Evolutionary conservation across 1,140 invertebrate species (phyloP), one percentile per base, ranked within the genome.

Genomic region (Brachionus rotundiformis): DNA sequence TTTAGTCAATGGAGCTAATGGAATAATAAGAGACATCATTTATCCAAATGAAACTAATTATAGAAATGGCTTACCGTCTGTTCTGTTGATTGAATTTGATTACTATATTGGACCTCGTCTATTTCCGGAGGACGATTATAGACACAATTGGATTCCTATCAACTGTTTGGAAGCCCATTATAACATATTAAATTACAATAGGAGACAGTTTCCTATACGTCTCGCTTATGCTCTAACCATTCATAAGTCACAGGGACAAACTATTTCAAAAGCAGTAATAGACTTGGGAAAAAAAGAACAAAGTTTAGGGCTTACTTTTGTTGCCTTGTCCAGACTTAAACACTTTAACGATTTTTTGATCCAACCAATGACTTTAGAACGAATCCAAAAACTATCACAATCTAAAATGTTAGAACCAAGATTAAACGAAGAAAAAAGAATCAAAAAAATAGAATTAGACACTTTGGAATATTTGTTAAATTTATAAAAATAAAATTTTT

Each of bases 191-290:
- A 61, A 61, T 25, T 61, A 61, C 25, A 23, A 16, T 3, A 61
- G 54, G 10, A 61, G 7, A 2, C 54, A 61, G 25, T 61, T 19
- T 61, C 54, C 54, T 8, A 23, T 61, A 1, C 3, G 61, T 23
- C 27, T 63, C 10, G 61, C 61, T 63, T 63, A 63, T 63, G 61
- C 61, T 63, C 61, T 63, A 3, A 63, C 61, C 3, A 63, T 29
- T 29, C 61, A 63, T 29, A 63, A 63, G 11, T 63, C 61, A 29
- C 61, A 63, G 23, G 61, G 61, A 4, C 61, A 63, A 63, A 63
- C 61, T 29, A 63, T 63, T 29, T 29, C 61, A 29, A 63, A 63
- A 29, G 61, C 61, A 13, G 41, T 44, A 44, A 44, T 44, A 11
- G 41, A 44, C 41, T 44, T 8, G 13, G 41, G 41, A 44, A 44